Base-by-base conservation (phyloP, 2,888 invertebrate genomes). In the Cloeon dipterum region DNA sequence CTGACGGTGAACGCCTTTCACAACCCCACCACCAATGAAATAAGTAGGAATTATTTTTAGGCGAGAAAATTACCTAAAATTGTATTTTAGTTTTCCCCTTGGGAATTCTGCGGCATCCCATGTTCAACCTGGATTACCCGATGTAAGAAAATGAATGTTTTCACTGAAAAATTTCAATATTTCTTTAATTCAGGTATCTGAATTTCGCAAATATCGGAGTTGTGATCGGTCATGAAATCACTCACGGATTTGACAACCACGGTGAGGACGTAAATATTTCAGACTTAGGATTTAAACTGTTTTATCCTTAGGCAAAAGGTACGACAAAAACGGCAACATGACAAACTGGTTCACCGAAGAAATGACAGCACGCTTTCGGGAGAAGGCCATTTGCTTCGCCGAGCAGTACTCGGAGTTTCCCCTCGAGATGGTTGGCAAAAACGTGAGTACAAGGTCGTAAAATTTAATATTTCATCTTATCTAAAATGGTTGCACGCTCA, bases 1-100 rank as follows among this genome's bases (percentile, higher is more conserved):
- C 55, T 62, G 19, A 52, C 63, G 11, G 65, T 67, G 13, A 67
- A 68, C 48, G 67, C 67, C 3, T 67, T 66, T 49, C 68, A 67
- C 49, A 63, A 60, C 42, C 61, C 66, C n/a, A 59, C 63, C 29
- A 62, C 62, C 41, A 67, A 67, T 50, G 64, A 65, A 50, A 66
- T 67, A 35, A 52, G 55, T 55, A 47, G 46, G 49, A 42, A n/a
- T n/a, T n/a, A n/a, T n/a, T n/a, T n/a, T n/a, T n/a, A n/a, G n/a
- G n/a, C n/a, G n/a, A n/a, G n/a, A n/a, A n/a, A 25, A 10, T 25
- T 10, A 10, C n/a, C 25, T 25, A 25, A 25, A 16, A 14, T 16
- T 26, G 5, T 29, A 29, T 43, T 44, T 5, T 40, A 55, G 55
- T 55, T 35, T 51, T 55, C 38, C 56, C 55, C 4, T 44, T 51